phyloP scores from a whole-genome alignment of 92 coral and sea anemone species.

The Siderastrea radians region DNA sequence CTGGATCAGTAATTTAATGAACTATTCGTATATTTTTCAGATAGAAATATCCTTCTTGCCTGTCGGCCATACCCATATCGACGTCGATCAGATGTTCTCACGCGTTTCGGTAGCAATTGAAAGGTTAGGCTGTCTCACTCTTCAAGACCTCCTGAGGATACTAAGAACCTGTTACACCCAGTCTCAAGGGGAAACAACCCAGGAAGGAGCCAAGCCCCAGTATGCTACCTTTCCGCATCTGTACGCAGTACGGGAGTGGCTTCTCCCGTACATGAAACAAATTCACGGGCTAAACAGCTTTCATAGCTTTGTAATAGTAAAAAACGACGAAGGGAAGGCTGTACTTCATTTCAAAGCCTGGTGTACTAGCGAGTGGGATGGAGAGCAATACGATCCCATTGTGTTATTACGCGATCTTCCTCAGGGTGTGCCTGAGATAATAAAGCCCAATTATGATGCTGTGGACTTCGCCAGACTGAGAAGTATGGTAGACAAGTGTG shows the following conservation, averaged over 20 bases:
- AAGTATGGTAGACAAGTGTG: constrained; percentile 68
- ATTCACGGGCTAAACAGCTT: constrained; percentile 43
- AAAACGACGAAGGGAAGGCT: constrained; percentile 42
- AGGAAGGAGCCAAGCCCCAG: constrained; percentile 68
- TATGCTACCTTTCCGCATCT: constrained; percentile 53
- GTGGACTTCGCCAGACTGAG: constrained; percentile 48
- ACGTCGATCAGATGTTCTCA: constrained; percentile 73
- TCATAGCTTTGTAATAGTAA: constrained; percentile 49
- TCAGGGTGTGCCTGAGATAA: constrained; percentile 52
- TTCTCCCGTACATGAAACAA: constrained; percentile 37
- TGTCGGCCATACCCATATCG: constrained; percentile 78
- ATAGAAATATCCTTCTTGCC: constrained; percentile 65
- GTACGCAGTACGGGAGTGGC: constrained; percentile 69
- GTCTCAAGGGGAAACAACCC: constrained; percentile 58
- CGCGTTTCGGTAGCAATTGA: constrained; percentile 66
- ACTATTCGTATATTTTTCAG: constrained; percentile 18
- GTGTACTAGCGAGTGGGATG: constrained; percentile 52
- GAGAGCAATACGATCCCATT: constrained; percentile 42
- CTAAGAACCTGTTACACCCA: constrained; percentile 61
- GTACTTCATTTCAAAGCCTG: constrained; percentile 44
- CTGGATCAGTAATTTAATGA: too few relatives aligned
- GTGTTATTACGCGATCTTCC: constrained; percentile 24
- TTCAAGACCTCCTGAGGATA: constrained; percentile 59
- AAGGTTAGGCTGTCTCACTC: constrained; percentile 60
- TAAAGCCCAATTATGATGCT: constrained; percentile 52